Conservation (phyloP, 2,797 vertebrate genomes). For the Spinus pinus region DNA sequence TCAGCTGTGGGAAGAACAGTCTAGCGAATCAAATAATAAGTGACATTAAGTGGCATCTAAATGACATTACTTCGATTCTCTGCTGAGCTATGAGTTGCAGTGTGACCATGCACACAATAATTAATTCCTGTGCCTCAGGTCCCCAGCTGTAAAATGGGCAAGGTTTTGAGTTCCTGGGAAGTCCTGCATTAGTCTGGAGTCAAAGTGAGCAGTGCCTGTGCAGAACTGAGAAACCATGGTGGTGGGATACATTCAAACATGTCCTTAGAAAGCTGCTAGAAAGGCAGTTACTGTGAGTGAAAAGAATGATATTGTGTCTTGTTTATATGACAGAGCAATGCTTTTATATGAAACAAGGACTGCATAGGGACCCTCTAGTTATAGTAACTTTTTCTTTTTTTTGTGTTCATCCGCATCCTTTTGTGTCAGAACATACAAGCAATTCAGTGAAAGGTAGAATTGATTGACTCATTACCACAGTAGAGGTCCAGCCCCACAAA, state of each 20-base stretch:
- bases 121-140: conserved; percentile 36
- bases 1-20: conserved; percentile 40
- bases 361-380: not conserved
- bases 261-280: not conserved
- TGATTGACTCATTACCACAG: not conserved
- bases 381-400: not conserved
- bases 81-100: conserved; percentile 19
- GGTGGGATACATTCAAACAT: not conserved
- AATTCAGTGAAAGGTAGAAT: not conserved
- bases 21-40: conserved; percentile 42
- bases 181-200: not conserved
- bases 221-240: not conserved
- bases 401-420: not conserved
- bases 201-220: not conserved
- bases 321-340: not conserved
- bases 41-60: conserved; percentile 48
- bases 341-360: not conserved
- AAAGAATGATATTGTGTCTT: not conserved
- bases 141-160: not conserved
- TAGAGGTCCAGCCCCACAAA: not conserved
- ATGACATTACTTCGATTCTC: conserved; percentile 55
- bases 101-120: conserved; percentile 8
- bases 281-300: not conserved
- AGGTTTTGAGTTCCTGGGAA: not conserved
- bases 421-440: not conserved